Evolutionary conservation across 2,888 invertebrate species (phyloP), one percentile per base, ranked within the genome.

Genomic region (Rhagonycha lutea): DNA sequence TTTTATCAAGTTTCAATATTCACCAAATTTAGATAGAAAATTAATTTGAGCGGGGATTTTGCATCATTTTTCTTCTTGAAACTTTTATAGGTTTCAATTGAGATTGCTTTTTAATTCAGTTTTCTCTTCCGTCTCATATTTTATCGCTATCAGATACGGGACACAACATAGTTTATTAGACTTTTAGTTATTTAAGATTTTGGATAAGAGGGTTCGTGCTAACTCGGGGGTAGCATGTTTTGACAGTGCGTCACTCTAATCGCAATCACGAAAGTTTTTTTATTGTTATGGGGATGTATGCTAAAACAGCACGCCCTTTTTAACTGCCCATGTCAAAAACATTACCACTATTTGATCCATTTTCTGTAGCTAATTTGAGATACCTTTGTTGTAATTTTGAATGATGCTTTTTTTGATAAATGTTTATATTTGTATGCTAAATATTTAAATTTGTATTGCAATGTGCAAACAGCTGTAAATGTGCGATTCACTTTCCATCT

Each of bases 161-260:
- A 76, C 78, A 75, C 76, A 79, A 70, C 74, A 78, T 79, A 79
- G 79, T 81, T 81, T 79, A 80, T 80, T 80, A 80, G 82, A 81
- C 81, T 80, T 78, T 77, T 77, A 82, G 81, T 83, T 82, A 83
- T 82, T 82, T 82, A 83, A 83, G 82, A 82, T 82, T 74, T 70
- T 72, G 76, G 81, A 80, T 82, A 82, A 81, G 80, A 81, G 82
- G 77, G 78, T 68, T 78, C 76, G 77, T 77, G 76, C 70, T 79
- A 74, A 72, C 75, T 77, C 72, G 70, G 73, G 78, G 78, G 79
- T 78, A 77, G 79, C 81, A 81, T 82, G 83, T 84, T 84, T 84
- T 84, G 84, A 84, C 84, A 85, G 83, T 84, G 84, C 85, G 84
- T 84, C 85, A 84, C 84, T 79, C 78, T 77, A 74, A 82, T 81